A percentile compares a stretch with the other conserved stretches of the same genome.
Evolutionary conservation across 2,113 vertebrate genomes (phyloP).

Genomic region (Microcebus griseorufus): DNA sequence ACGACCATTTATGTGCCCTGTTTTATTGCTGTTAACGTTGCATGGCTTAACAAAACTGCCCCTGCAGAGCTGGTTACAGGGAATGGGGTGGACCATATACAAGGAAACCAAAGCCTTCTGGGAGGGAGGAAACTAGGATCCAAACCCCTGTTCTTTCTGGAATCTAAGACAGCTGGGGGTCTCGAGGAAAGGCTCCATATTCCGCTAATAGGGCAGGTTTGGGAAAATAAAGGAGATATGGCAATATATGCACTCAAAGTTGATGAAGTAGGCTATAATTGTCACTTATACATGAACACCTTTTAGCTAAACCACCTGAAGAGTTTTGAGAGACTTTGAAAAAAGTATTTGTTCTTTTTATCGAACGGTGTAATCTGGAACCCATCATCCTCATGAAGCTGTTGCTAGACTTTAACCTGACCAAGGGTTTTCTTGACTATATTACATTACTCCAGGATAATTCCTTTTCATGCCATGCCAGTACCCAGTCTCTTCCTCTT

Average conservation of each 20-base stretch:
- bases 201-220: neutral
- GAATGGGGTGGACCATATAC: neutral
- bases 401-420: conserved; percentile 36
- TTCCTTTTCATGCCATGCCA: neutral
- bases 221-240: neutral
- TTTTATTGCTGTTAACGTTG: neutral
- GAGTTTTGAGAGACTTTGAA: conserved; percentile 27
- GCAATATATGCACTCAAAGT: neutral
- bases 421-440: conserved; percentile 48
- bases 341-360: neutral
- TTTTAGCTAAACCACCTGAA: neutral
- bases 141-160: neutral
- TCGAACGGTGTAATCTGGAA: conserved; percentile 32
- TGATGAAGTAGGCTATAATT: neutral
- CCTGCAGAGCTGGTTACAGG: neutral
- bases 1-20: neutral
- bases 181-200: neutral
- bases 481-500: neutral
- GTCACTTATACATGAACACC: neutral
- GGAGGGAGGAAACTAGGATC: neutral
- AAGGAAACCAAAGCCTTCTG: neutral
- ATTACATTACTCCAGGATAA: conserved; percentile 31
- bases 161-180: neutral
- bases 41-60: neutral
- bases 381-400: neutral